Evolutionary conservation across 2,888 invertebrate genomes (phyloP).

Genomic region (Cylloceria caligata): DNA sequence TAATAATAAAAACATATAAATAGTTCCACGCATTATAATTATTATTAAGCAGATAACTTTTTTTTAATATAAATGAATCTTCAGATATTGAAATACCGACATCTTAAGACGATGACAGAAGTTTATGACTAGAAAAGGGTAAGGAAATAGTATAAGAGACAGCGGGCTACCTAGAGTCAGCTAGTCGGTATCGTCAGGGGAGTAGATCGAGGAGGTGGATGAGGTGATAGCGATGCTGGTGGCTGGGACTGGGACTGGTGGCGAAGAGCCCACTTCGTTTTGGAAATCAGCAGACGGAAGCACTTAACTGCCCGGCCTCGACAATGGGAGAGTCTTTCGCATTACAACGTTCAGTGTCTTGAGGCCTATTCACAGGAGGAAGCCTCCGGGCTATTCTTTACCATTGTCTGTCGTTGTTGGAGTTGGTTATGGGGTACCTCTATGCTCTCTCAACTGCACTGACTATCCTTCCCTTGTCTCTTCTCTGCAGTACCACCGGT

Average conservation of each 20-base stretch:
- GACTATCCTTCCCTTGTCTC: conserved; percentile 68
- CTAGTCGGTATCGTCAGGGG: not conserved
- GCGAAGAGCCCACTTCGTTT: conserved; percentile 80
- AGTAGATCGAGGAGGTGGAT: conserved; percentile 59
- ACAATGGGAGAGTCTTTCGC: conserved; percentile 82
- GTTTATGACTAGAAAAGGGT: conserved; percentile 1
- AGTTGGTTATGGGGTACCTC: conserved; percentile 79
- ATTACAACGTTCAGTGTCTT: conserved; percentile 83
- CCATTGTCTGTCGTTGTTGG: conserved; percentile 79
- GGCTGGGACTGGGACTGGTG: conserved; percentile 21
- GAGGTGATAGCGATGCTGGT: conserved; percentile 23
- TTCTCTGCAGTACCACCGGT: conserved; percentile 68
- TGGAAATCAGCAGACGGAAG: conserved; percentile 79
- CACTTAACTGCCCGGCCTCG: conserved; percentile 82
- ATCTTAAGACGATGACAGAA: not conserved
- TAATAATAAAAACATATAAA: no score
- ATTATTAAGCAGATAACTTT: no score
- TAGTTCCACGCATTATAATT: no score
- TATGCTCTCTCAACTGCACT: conserved; percentile 70
- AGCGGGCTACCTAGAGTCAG: conserved; percentile 8
- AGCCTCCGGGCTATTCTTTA: conserved; percentile 80
- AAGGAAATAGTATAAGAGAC: not conserved
- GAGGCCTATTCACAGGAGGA: conserved; percentile 80
- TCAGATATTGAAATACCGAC: not conserved
- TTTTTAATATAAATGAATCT: no score